Conservation (phyloP, 1,140 invertebrate species). For the Neodiprion fabricii region DNA sequence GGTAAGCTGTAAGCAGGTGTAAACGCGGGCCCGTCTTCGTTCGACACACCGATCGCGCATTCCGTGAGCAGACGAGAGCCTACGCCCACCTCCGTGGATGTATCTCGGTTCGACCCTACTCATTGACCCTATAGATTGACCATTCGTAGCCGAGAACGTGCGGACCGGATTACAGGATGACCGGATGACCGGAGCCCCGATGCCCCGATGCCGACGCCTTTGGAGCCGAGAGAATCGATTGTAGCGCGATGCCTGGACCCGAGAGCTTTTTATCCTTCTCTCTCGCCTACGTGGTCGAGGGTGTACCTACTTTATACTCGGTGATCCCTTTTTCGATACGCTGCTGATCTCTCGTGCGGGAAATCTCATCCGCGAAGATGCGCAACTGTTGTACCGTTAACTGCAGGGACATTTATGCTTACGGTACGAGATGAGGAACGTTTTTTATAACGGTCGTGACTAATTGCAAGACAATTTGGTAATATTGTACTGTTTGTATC, state of each 20-base stretch:
- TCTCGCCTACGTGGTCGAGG: background rate
- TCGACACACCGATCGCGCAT: too few relatives aligned
- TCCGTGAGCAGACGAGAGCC: too few relatives aligned
- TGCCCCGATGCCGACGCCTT: background rate
- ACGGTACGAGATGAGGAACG: too few relatives aligned
- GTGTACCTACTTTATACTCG: background rate
- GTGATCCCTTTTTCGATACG: background rate
- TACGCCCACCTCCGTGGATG: background rate
- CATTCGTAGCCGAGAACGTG: background rate
- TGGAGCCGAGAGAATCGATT: background rate
- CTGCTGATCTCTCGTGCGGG: too few relatives aligned
- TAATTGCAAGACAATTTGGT: too few relatives aligned
- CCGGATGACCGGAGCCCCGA: constrained; percentile 1
- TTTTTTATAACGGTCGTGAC: too few relatives aligned
- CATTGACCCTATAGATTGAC: constrained; percentile 4
- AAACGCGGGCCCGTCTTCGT: too few relatives aligned
- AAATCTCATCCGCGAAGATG: too few relatives aligned
- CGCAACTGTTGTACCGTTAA: too few relatives aligned
- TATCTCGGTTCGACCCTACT: constrained; percentile 1
- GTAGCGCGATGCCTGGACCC: background rate
- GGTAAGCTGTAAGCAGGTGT: too few relatives aligned
- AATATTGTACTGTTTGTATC: too few relatives aligned
- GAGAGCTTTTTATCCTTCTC: background rate
- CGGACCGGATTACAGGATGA: constrained; percentile 2
- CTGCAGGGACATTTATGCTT: too few relatives aligned